Evolutionary conservation across 1,140 invertebrate genomes (phyloP).

Genomic region (Trachymyrmex cornetzi): DNA sequence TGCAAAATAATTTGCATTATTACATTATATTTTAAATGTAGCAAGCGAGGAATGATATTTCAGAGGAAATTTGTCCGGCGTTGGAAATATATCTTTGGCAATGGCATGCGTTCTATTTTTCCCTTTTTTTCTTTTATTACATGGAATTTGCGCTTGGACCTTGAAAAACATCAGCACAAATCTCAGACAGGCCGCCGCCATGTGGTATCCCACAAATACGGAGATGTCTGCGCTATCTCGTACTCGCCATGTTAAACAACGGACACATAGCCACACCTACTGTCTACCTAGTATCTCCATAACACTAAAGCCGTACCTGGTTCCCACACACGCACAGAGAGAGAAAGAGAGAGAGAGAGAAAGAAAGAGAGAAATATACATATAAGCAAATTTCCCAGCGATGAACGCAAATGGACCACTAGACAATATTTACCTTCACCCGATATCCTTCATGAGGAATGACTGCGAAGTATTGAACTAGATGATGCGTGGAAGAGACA

Average conservation of each 20-base stretch:
- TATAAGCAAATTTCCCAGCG: conserved; percentile 52
- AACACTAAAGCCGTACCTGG: conserved; percentile 83
- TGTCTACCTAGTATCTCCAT: conserved; percentile 56
- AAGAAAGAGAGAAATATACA: background rate
- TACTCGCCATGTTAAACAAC: conserved; percentile 30
- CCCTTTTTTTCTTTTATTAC: background rate
- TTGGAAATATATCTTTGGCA: background rate
- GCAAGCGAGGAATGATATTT: conserved; percentile 37
- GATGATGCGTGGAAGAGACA: conserved; percentile 46
- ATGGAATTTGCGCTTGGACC: conserved; percentile 30
- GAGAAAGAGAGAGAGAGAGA: conserved; percentile 22
- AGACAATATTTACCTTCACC: conserved; percentile 38
- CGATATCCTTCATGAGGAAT: conserved; percentile 27
- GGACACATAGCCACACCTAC: conserved; percentile 53
- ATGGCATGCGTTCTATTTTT: conserved; percentile 19
- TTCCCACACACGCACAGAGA: conserved; percentile 79
- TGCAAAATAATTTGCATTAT: conserved; percentile 80
- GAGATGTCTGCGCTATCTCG: conserved; percentile 39
- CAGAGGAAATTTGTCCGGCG: conserved; percentile 30
- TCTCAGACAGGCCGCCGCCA: conserved; percentile 1
- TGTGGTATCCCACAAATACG: conserved; percentile 25
- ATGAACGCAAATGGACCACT: conserved; percentile 43
- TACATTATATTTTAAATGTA: conserved; percentile 41
- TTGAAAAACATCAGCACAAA: background rate
- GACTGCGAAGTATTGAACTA: conserved; percentile 4